Base-by-base conservation (phyloP, 2,888 invertebrate genomes). In the Cataglyphis rosenhaueri region DNA sequence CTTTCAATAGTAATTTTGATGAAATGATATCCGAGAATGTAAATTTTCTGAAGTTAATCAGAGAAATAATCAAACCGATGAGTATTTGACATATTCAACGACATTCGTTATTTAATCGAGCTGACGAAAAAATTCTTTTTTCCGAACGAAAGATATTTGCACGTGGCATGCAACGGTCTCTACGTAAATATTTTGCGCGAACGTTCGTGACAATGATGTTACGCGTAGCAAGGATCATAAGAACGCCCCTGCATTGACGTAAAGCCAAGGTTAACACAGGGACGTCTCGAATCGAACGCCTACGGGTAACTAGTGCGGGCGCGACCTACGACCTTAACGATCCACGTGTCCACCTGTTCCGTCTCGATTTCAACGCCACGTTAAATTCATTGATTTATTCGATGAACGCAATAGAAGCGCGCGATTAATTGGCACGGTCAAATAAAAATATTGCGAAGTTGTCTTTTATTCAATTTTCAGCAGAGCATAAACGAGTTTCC, bases 171-270 rank as follows among this genome's bases (percentile, higher is more conserved):
- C 62, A 81, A 88, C 86, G 85, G 81, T 86, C 29, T 66, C 84
- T 81, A 65, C 83, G 84, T 85, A 85, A 88, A 86, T 83, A 85
- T 81, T 85, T 89, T 84, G 90, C 84, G 84, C 76, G 87, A 85
- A 88, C 74, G 84, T 88, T 85, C 85, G 85, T 74, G 84, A 84
- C 79, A 88, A 89, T 86, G 90, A 87, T 89, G 90, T 88, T 89
- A 86, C 85, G 84, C 85, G 87, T 74, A 65, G 73, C 84, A 81
- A 82, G 85, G 84, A 83, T 81, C 84, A 86, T 84, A 86, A 88
- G 86, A 86, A 85, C 89, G 88, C 88, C 91, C 86, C 91, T 88
- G 90, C 91, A 88, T 90, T 91, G 91, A 91, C 91, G 91, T 91
- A 91, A 90, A 90, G 85, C 88, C 88, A 91, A 91, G 87, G 91